Evolutionary conservation across 1,140 invertebrate genomes (phyloP).

Genomic region (Caerostris darwini): DNA sequence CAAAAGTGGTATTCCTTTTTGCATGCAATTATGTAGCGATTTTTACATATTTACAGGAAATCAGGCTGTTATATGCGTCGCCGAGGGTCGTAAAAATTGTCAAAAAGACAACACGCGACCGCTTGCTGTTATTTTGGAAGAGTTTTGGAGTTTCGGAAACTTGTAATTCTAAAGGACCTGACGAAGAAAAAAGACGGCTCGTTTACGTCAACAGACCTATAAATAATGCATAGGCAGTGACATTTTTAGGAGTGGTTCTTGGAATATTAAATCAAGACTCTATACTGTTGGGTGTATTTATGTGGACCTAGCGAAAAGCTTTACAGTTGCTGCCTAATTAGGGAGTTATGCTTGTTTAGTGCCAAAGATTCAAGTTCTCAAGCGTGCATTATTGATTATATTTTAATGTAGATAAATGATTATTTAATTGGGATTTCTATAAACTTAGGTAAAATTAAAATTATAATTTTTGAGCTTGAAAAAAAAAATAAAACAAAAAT

Average conservation of each 20-base stretch:
- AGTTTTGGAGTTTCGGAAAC: conserved; percentile 13
- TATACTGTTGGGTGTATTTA: not conserved
- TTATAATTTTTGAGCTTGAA: too few species aligned
- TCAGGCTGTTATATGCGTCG: conserved; percentile 40
- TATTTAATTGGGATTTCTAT: not conserved
- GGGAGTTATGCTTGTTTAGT: not conserved
- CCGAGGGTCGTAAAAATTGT: conserved; percentile 40
- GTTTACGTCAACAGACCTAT: conserved; percentile 49
- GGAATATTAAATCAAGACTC: conserved; percentile 9
- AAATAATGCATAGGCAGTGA: conserved; percentile 44
- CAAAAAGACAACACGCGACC: conserved; percentile 33
- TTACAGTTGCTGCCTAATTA: not conserved
- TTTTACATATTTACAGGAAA: conserved; percentile 49
- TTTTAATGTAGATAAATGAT: not conserved
- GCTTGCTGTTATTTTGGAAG: not conserved
- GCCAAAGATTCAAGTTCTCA: not conserved
- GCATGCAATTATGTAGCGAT: conserved; percentile 33
- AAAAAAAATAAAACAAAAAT: too few species aligned
- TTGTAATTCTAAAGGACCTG: conserved; percentile 3
- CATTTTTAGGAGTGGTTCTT: not conserved
- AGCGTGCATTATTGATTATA: not conserved
- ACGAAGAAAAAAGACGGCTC: conserved; percentile 1
- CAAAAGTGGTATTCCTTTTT: not conserved
- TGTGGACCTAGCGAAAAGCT: not conserved
- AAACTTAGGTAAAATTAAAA: too few species aligned